Base-by-base conservation (phyloP, 2,113 vertebrate genomes). In the Tragelaphus imberbis region DNA sequence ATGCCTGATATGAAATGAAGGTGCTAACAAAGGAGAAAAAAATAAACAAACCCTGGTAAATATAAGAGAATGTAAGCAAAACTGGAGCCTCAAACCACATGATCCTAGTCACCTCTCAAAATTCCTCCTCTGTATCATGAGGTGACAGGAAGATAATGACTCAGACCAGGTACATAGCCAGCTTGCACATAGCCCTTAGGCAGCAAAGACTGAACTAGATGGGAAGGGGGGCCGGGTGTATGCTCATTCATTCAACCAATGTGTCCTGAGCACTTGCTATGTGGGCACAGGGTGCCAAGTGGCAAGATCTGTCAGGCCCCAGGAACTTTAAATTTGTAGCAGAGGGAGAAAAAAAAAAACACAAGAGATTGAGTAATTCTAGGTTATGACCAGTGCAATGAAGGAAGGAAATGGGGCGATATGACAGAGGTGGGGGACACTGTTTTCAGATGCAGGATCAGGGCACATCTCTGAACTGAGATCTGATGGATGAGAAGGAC, bases 331-430 rank as follows among this genome's bases (percentile, higher is more conserved):
- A 6, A 36, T 88, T 61, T 84, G 71, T 84, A 36, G 75, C 51
- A 80, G 30, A 61, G 49, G 1, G 19, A 0, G 8, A 3, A 71
- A n/a, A 15, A 55, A 12, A 47, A 7, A 19, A 6, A 7, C 0
- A 3, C 58, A 49, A 95, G 56, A 59, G 15, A 85, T 25, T 51
- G 44, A 23, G 27, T 33, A 16, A 36, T 55, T 28, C 25, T 5
- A 85, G 87, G 61, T 15, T 12, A 30, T 23, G 40, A 53, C 23
- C 75, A 51, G 75, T 16, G 68, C 49, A 6, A 21, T 2, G 2
- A 36, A 56, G 36, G 40, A 61, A 56, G 19, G 7, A 7, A 40
- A 49, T 1, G 19, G 44, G 33, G 51, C 0, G 49, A 63, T 0
- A 6, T 6, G 49, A 68, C 3, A 30, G 68, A 23, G 7, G 17